These are phyloP conservation scores for Thrips palmi DNA, from an alignment of 1,140 invertebrate genomes.

Conservation along the genomic window DNA sequence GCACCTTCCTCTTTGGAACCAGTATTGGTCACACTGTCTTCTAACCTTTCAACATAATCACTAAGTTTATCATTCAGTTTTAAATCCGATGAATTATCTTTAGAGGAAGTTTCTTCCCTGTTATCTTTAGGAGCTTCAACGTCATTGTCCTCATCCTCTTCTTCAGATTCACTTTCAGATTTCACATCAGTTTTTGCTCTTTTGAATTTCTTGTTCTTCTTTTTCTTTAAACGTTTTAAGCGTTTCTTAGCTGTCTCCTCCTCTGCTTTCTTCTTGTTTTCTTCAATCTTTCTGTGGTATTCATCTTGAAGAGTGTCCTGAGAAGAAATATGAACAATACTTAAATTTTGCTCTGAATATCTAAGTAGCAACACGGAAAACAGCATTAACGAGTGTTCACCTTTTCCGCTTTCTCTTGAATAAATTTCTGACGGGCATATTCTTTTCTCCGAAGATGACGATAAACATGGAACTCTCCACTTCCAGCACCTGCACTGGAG, in stretches of 20 bases:
- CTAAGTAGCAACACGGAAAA: background rate
- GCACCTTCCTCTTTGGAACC: too few species aligned
- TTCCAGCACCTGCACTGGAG: slow-evolving; percentile 92
- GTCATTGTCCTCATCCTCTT: too few species aligned
- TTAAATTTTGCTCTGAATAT: background rate
- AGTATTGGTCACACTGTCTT: too few species aligned
- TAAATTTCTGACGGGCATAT: slow-evolving; percentile 84
- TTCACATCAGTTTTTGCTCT: slow-evolving; percentile 26
- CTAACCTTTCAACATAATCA: too few species aligned
- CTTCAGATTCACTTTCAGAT: too few species aligned
- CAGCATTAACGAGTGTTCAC: slow-evolving; percentile 23
- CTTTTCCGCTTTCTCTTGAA: slow-evolving; percentile 71
- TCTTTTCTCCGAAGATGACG: slow-evolving; percentile 84
- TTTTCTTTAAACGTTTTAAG: slow-evolving; percentile 63
- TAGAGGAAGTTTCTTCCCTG: too few species aligned
- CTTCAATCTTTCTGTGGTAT: slow-evolving; percentile 62
- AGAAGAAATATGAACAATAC: slow-evolving; percentile 16
- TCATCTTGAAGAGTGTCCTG: slow-evolving; percentile 65
- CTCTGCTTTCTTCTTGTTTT: slow-evolving; percentile 57
- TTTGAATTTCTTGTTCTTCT: slow-evolving; percentile 34
- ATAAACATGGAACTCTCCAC: slow-evolving; percentile 97
- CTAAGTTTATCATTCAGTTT: too few species aligned
- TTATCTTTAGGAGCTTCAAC: too few species aligned
- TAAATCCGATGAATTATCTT: too few species aligned
- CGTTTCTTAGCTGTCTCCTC: slow-evolving; percentile 69